Conservation (phyloP, 1,140 invertebrate species). For the Drosophila pectinifera region DNA sequence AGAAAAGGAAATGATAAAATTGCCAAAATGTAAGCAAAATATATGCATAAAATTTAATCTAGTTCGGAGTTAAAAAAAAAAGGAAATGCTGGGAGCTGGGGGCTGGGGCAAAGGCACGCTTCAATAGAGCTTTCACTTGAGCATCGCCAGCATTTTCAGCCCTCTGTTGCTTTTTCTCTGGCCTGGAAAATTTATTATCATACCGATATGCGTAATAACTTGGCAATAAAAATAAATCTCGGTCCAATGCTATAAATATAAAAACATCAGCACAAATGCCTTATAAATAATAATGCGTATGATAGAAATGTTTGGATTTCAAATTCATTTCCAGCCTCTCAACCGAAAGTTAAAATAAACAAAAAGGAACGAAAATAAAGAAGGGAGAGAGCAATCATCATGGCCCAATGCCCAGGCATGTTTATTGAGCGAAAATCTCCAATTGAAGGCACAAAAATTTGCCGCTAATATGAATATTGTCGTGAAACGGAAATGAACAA, state of each 20-base stretch:
- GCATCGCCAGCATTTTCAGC: slow-evolving; percentile 49
- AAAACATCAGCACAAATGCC: slow-evolving; percentile 81
- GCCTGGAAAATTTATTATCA: slow-evolving; percentile 78
- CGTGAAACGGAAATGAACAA: slow-evolving; percentile 79
- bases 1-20: slow-evolving; percentile 51
- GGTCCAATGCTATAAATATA: slow-evolving; percentile 78
- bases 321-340: slow-evolving; percentile 66
- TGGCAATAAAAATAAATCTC: slow-evolving; percentile 84
- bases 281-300: slow-evolving; percentile 77
- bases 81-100: slow-evolving; percentile 13
- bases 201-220: slow-evolving; percentile 84
- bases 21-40: slow-evolving; percentile 65
- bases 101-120: slow-evolving; percentile 32
- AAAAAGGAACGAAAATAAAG: slow-evolving; percentile 27
- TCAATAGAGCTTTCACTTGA: slow-evolving; percentile 52
- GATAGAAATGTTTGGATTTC: slow-evolving; percentile 67
- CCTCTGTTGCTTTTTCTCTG: slow-evolving; percentile 50
- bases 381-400: slow-evolving; percentile 62
- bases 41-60: slow-evolving; percentile 75
- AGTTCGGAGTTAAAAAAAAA: slow-evolving; percentile 37
- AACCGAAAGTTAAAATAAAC: slow-evolving; percentile 58
- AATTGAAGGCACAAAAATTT: slow-evolving; percentile 63
- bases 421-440: slow-evolving; percentile 46
- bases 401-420: slow-evolving; percentile 63
- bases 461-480: slow-evolving; percentile 83